Conservation (phyloP, 2,888 invertebrate genomes). For the Lycophotia porphyrea region DNA sequence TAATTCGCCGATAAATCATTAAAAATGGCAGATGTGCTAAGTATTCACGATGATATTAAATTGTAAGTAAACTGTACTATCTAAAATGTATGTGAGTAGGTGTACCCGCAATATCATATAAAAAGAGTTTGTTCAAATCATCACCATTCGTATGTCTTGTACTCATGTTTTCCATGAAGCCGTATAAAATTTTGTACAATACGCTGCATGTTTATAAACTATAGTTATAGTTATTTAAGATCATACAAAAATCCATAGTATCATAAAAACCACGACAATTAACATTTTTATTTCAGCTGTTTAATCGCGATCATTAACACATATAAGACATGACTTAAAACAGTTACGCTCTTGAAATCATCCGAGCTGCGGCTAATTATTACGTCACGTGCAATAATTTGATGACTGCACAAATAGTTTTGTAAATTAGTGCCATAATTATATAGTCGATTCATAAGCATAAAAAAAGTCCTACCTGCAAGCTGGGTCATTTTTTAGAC, state of each 20-base stretch:
- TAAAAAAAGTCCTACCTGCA: background rate
- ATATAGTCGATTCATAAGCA: background rate
- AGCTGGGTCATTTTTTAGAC: background rate
- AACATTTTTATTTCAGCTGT: slow-evolving; percentile 12
- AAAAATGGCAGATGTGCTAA: slow-evolving; percentile 91
- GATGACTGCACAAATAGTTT: slow-evolving; percentile 12
- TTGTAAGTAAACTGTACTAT: slow-evolving; percentile 89
- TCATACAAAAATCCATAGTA: background rate
- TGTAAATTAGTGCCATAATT: slow-evolving; percentile 6
- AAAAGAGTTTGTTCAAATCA: slow-evolving; percentile 12
- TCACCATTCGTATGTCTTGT: slow-evolving; percentile 24
- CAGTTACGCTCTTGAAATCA: slow-evolving; percentile 8
- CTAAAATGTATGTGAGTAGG: background rate
- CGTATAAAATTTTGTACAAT: slow-evolving; percentile 61
- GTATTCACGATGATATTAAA: slow-evolving; percentile 93
- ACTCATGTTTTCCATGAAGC: slow-evolving; percentile 71
- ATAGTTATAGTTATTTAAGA: slow-evolving; percentile 5
- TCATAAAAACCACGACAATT: background rate
- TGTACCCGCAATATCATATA: background rate
- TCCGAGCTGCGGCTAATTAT: slow-evolving; percentile 22
- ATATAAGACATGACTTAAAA: background rate
- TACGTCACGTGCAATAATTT: slow-evolving; percentile 41
- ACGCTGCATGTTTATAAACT: slow-evolving; percentile 8
- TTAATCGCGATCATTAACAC: background rate
- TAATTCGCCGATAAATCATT: slow-evolving; percentile 60